Conservation (phyloP, 1,140 invertebrate genomes). For the Drosophila murphyi region DNA sequence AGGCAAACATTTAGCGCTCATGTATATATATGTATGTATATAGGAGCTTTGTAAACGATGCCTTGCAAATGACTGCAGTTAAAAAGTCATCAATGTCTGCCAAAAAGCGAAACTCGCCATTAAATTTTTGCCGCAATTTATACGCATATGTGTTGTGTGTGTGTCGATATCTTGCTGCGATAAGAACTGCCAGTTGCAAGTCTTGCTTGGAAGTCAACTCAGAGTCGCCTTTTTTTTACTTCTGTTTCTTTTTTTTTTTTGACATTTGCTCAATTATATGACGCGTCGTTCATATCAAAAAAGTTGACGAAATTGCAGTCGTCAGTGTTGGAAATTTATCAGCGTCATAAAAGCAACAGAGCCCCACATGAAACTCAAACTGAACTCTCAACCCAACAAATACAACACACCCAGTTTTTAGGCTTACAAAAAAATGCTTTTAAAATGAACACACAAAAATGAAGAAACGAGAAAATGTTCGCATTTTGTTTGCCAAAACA, state of each 20-base stretch:
- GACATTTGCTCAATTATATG: conserved; percentile 50
- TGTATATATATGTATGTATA: conserved; percentile 8
- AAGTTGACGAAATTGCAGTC: conserved; percentile 48
- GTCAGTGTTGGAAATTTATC: conserved; percentile 55
- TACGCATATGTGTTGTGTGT: conserved; percentile 20
- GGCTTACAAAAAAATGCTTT: conserved; percentile 43
- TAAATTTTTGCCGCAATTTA: conserved; percentile 73
- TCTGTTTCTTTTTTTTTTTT: background rate
- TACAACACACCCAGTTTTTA: conserved; percentile 45
- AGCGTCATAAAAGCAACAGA: conserved; percentile 41
- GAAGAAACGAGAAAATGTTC: conserved; percentile 3
- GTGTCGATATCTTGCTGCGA: conserved; percentile 51
- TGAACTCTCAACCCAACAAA: conserved; percentile 22
- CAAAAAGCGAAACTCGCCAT: conserved; percentile 68
- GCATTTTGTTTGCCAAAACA: conserved; percentile 18
- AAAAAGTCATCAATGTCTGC: conserved; percentile 83
- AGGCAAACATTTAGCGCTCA: conserved; percentile 23
- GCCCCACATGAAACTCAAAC: conserved; percentile 11
- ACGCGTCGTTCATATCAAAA: conserved; percentile 34
- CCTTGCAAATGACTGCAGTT: conserved; percentile 78
- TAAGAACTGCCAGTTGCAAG: conserved; percentile 28
- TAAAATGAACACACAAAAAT: conserved; percentile 32
- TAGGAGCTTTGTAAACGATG: conserved; percentile 44
- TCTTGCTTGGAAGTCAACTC: conserved; percentile 20
- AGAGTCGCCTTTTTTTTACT: conserved; percentile 8